Evolutionary conservation across 2,888 invertebrate genomes (phyloP).

Genomic region (Nymphalis polychloros): DNA sequence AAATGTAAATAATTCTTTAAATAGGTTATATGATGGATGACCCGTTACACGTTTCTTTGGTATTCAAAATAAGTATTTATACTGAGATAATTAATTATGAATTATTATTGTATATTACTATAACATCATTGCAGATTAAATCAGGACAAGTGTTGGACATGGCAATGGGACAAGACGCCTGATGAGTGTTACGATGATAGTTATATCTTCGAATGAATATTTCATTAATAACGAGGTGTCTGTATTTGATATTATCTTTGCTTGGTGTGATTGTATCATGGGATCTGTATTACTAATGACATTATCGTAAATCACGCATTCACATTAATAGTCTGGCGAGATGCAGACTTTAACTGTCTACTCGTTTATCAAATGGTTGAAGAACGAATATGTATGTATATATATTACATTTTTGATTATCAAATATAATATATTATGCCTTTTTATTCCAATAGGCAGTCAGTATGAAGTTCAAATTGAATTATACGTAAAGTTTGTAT

Average conservation of each 20-base stretch:
- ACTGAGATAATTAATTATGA: slow-evolving; percentile 31
- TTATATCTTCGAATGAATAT: slow-evolving; percentile 30
- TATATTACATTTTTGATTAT: too few species aligned
- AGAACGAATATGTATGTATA: not conserved
- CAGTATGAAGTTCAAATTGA: too few species aligned
- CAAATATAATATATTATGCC: too few species aligned
- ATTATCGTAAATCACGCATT: slow-evolving; percentile 18
- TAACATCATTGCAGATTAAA: slow-evolving; percentile 30
- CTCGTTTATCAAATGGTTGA: slow-evolving; percentile 1
- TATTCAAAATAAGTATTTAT: slow-evolving; percentile 25
- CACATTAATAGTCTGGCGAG: slow-evolving; percentile 25
- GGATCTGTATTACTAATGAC: slow-evolving; percentile 24
- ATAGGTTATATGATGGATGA: slow-evolving; percentile 44
- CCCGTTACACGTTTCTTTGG: slow-evolving; percentile 22
- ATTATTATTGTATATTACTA: slow-evolving; percentile 29
- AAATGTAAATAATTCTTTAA: slow-evolving; percentile 57
- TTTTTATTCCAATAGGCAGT: too few species aligned
- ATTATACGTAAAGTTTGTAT: too few species aligned
- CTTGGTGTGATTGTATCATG: slow-evolving; percentile 19
- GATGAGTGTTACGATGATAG: slow-evolving; percentile 26
- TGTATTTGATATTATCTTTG: slow-evolving; percentile 18
- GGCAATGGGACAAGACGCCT: slow-evolving; percentile 30
- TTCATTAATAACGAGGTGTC: slow-evolving; percentile 31
- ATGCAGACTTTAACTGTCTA: not conserved
- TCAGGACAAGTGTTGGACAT: slow-evolving; percentile 35